phyloP scores from a whole-genome alignment of 2,888 invertebrate species.

The Odontocerum albicorne region DNA sequence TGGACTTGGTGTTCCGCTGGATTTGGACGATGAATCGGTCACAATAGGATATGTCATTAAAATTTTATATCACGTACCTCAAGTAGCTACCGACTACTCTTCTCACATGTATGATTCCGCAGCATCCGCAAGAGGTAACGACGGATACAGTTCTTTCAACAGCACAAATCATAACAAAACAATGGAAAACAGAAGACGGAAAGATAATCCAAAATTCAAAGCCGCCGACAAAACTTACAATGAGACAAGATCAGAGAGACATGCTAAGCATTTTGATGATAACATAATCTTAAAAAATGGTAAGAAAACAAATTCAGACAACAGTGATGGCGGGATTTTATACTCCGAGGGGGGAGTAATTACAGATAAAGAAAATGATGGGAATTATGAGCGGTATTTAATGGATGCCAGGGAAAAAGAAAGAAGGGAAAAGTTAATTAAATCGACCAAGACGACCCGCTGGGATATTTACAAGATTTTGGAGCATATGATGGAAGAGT shows the following conservation, averaged over 20 bases:
- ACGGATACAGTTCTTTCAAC: not conserved
- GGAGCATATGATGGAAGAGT: constrained; percentile 62
- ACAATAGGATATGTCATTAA: constrained; percentile 68
- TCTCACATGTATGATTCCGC: constrained; percentile 47
- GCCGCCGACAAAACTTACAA: no score
- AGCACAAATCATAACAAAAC: constrained; percentile 2
- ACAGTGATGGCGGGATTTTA: constrained; percentile 3
- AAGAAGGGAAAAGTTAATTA: constrained; percentile 34
- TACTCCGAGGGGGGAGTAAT: constrained; percentile 25
- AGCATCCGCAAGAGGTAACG: constrained; percentile 7
- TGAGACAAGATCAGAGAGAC: not conserved
- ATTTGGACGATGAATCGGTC: constrained; percentile 62
- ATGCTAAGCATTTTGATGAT: constrained; percentile 2
- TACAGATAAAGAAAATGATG: constrained; percentile 6
- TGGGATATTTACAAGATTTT: constrained; percentile 70
- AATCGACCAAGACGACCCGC: constrained; percentile 48
- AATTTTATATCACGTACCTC: constrained; percentile 67
- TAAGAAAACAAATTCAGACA: not conserved
- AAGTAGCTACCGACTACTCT: constrained; percentile 62
- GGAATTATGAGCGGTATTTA: constrained; percentile 10
- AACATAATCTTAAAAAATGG: not conserved
- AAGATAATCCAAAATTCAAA: no score
- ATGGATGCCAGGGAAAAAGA: constrained; percentile 8
- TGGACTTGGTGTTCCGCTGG: constrained; percentile 67
- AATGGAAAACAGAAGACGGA: not conserved